Evolutionary conservation across 30 jellyfish, hydroid and myxozoan genomes (phyloP), one percentile per base, ranked within the genome.

Genomic region (Aurelia sp.): DNA sequence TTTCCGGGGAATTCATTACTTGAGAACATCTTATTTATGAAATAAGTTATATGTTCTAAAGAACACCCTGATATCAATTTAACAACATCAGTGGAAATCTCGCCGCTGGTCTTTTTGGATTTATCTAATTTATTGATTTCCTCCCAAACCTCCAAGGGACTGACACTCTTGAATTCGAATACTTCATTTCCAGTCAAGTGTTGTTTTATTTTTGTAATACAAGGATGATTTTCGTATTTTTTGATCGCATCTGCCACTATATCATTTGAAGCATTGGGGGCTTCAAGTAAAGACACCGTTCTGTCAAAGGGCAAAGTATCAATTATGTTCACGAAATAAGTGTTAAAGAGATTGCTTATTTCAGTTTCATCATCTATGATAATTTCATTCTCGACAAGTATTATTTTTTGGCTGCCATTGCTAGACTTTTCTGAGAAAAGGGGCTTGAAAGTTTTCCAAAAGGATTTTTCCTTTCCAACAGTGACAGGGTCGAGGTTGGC

Each of bases 371-470:
- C 90, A 44, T 44, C 60, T 59, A 53, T 20, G 22, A 53, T 19
- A 19, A 62, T 4, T 17, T 62, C 66, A n/a, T 76, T 37, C 10
- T 37, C 50, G 10, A 7, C 50, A 37, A 37, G 50, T 37, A 37
- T 37, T 37, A 37, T 37, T 37, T 37, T 37, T 37, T 37, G 50
- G 50, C 50, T 37, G 50, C 50, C 50, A 37, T 37, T 37, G 50
- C 50, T 37, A 7, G 50, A 37, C 50, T 37, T 37, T 37, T 37
- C 69, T 74, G 85, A 74, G 21, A 74, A 20, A 19, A 71, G 18
- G 18, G 83, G 83, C 44, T 71, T 71, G 6, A 71, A 40, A 6
- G 83, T 71, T 4, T 30, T 71, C 83, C 83, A 71, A 33, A 71
- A 33, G 31, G 31, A 63, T 66, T 66, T 66, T 15, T 66, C 13